Percentiles rank a stretch among this genome's conserved stretches.
Evolutionary conservation across 2,888 invertebrate genomes (phyloP).

Genomic region (Phaedon cochleariae): DNA sequence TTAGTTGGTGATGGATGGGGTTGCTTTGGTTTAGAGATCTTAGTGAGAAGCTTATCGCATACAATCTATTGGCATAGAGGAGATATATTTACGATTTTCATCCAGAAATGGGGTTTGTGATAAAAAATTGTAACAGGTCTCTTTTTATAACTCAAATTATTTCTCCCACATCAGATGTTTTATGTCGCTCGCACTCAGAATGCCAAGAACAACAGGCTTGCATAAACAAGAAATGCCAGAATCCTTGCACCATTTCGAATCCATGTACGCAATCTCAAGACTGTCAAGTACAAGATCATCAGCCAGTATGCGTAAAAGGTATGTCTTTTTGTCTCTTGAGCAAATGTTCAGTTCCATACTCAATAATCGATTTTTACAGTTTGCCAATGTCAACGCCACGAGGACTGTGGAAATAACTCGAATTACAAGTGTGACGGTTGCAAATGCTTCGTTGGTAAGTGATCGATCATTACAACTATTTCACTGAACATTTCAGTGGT

Average conservation of each 20-base stretch:
- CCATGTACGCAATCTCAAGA: constrained; percentile 80
- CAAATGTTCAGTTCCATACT: too few relatives aligned
- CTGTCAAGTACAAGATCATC: constrained; percentile 84
- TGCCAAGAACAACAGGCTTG: constrained; percentile 83
- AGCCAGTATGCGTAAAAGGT: constrained; percentile 86
- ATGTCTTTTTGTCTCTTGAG: too few relatives aligned
- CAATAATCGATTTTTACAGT: constrained; percentile 60
- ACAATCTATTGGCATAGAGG: background rate
- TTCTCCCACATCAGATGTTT: constrained; percentile 66
- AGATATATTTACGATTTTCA: background rate
- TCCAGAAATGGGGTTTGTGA: too few relatives aligned
- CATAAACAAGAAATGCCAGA: constrained; percentile 79
- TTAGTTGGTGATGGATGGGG: background rate
- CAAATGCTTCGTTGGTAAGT: constrained; percentile 72
- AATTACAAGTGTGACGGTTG: constrained; percentile 75
- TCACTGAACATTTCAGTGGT: background rate
- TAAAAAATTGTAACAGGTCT: too few relatives aligned
- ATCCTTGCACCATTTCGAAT: constrained; percentile 80
- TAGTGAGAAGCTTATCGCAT: background rate
- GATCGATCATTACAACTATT: constrained; percentile 1
- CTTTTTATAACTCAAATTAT: too few relatives aligned
- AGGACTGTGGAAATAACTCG: constrained; percentile 69
- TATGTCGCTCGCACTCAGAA: constrained; percentile 81
- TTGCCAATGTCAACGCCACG: constrained; percentile 75
- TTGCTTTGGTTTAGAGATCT: background rate